Base-by-base conservation (phyloP, 2,888 invertebrate species). In the Drosophila koepferae region DNA sequence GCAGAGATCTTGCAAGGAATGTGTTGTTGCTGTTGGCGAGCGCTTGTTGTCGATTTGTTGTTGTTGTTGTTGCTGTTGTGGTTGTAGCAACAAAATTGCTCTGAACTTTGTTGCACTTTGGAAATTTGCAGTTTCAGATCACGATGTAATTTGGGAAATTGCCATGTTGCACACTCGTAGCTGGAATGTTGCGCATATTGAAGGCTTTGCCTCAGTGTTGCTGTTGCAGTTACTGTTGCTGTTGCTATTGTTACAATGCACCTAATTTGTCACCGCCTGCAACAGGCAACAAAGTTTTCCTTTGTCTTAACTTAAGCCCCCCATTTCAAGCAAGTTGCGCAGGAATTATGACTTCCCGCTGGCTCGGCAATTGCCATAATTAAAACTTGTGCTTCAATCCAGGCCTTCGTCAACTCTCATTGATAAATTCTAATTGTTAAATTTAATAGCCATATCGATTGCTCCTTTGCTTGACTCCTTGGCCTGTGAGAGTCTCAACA, bases 121-220 rank as follows among this genome's bases (percentile, higher is more conserved):
- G 49, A 84, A 90, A 90, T 86, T 90, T 90, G 90, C 87, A 81
- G 90, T 89, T 76, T 84, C 77, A 86, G 91, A 91, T 92, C 92
- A 92, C 91, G 92, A 92, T 91, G 91, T 91, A 92, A 91, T 92
- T 91, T 91, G 88, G 75, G 89, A 89, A 91, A 91, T 90, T 91
- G 90, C 90, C 90, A 83, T 90, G 90, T 90, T 88, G 83, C 67
- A 63, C 70, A 63, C 72, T 67, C 64, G 61, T 54, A 70, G 63
- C 61, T 51, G 82, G 76, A 80, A 77, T 82, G 77, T 55, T 65
- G 66, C 63, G 59, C 63, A 14, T 62, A 53, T 65, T 64, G 72
- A 28, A 48, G n/a, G 41, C 34, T 34, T 16, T 23, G 53, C 53
- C 40, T 62, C 48, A 53, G n/a, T 55, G 60, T 54, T 55, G 40